These are phyloP conservation scores for Cecropterus lyciades DNA, from an alignment of 1,140 invertebrate species.

Conservation along the genomic window DNA sequence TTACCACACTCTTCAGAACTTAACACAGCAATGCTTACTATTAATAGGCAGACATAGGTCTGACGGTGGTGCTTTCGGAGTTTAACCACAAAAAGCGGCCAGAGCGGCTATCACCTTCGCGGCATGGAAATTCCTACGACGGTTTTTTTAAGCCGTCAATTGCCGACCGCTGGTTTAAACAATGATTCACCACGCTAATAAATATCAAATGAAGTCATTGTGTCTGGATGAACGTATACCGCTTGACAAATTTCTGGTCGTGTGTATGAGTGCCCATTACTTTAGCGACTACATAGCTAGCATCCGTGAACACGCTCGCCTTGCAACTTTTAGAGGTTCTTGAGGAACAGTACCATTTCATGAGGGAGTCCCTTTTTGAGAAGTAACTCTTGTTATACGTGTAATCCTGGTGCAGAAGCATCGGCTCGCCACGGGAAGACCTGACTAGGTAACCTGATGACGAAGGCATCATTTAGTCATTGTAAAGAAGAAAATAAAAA, in stretches of 20 bases:
- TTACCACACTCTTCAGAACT: too few species aligned
- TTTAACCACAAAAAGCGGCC: too few species aligned
- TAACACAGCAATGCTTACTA: too few species aligned
- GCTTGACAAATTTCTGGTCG: constrained; percentile 10
- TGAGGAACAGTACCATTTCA: constrained; percentile 54
- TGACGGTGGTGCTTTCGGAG: too few species aligned
- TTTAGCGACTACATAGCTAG: constrained; percentile 34
- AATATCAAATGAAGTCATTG: neutral
- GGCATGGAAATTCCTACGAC: too few species aligned
- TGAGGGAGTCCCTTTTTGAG: constrained; percentile 39
- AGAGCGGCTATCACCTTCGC: too few species aligned
- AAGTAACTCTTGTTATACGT: constrained; percentile 43
- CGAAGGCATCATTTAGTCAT: constrained; percentile 4
- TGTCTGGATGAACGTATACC: neutral
- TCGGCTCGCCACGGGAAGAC: constrained; percentile 36
- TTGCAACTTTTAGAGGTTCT: constrained; percentile 49
- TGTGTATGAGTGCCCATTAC: constrained; percentile 41
- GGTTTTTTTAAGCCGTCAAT: too few species aligned
- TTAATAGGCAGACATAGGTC: too few species aligned
- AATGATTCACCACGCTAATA: too few species aligned
- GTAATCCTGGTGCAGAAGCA: constrained; percentile 43
- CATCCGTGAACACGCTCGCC: constrained; percentile 43
- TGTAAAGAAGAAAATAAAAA: too few species aligned
- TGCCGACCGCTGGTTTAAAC: too few species aligned
- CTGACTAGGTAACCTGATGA: constrained; percentile 10